A percentile compares a stretch with the other conserved stretches of the same genome.
Evolutionary conservation across 2,113 vertebrate genomes (phyloP).

Genomic region (Oxyura jamaicensis): DNA sequence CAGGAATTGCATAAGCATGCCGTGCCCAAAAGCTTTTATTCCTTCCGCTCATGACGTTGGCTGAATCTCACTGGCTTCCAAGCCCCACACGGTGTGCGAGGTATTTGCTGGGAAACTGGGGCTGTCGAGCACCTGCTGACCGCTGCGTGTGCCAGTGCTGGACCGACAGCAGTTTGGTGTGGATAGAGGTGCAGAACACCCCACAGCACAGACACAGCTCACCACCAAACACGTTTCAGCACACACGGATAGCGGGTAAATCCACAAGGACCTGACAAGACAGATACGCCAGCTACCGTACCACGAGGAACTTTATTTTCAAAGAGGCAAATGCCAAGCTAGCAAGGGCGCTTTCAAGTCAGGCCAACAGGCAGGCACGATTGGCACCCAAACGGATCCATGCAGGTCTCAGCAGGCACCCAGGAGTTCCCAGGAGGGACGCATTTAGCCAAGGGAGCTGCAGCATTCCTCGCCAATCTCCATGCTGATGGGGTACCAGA

Average conservation of each 20-base stretch:
- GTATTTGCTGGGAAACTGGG: neutral
- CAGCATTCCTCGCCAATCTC: slow-evolving; percentile 33
- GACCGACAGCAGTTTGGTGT: neutral
- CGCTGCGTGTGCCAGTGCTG: neutral
- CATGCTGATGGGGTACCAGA: neutral
- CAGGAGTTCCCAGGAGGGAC: neutral
- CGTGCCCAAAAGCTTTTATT: neutral
- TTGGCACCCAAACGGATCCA: neutral
- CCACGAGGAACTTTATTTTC: neutral
- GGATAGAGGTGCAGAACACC: neutral
- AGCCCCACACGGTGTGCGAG: accelerated
- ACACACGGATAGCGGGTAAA: neutral
- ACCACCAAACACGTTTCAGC: neutral
- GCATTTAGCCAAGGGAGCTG: neutral
- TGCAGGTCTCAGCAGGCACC: neutral
- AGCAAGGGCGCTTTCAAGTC: neutral
- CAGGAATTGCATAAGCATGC: neutral
- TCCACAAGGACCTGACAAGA: neutral
- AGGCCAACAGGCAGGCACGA: neutral
- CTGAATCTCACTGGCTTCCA: neutral
- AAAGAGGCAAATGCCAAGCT: neutral
- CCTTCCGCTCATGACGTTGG: neutral
- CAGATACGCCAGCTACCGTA: neutral
- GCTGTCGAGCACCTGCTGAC: neutral
- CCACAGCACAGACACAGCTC: accelerated